phyloP scores from a whole-genome alignment of 1,140 invertebrate species.

The Ephestia elutella region DNA sequence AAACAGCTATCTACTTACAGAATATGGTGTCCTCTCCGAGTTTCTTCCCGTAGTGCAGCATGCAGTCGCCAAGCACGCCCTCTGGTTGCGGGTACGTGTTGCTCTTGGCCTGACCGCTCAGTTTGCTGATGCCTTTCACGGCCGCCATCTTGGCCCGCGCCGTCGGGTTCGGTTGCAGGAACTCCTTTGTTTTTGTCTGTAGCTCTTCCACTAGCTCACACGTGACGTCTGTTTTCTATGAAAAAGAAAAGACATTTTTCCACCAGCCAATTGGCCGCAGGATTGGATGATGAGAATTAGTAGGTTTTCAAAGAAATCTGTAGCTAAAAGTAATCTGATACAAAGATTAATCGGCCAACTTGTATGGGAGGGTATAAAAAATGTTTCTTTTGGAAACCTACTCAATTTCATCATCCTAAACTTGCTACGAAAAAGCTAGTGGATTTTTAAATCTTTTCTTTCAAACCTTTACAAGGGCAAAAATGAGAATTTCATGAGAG shows the following conservation, averaged over 20 bases:
- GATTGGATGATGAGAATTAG: no score
- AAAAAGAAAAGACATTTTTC: constrained; percentile 30
- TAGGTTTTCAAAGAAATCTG: no score
- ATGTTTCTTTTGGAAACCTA: no score
- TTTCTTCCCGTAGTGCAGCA: constrained; percentile 96
- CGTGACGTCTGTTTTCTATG: constrained; percentile 97
- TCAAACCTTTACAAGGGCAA: neutral
- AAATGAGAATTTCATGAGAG: neutral
- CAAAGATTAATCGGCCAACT: no score
- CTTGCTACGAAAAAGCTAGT: no score
- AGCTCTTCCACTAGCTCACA: constrained; percentile 96
- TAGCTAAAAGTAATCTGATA: no score
- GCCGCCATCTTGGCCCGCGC: constrained; percentile 96
- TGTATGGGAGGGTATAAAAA: no score
- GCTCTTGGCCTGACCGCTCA: constrained; percentile 91
- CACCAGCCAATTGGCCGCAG: no score
- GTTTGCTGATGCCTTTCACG: constrained; percentile 91
- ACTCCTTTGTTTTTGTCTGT: constrained; percentile 98
- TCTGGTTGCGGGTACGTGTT: constrained; percentile 98
- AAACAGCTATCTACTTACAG: constrained; percentile 77
- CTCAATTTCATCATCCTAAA: no score
- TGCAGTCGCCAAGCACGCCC: constrained; percentile 96
- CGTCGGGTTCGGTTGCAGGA: constrained; percentile 98
- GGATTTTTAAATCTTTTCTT: no score
- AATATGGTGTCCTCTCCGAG: constrained; percentile 96